Evolutionary conservation across 2,888 invertebrate genomes (phyloP), one percentile per base, ranked within the genome.

Genomic region (Thymelicus acteon): DNA sequence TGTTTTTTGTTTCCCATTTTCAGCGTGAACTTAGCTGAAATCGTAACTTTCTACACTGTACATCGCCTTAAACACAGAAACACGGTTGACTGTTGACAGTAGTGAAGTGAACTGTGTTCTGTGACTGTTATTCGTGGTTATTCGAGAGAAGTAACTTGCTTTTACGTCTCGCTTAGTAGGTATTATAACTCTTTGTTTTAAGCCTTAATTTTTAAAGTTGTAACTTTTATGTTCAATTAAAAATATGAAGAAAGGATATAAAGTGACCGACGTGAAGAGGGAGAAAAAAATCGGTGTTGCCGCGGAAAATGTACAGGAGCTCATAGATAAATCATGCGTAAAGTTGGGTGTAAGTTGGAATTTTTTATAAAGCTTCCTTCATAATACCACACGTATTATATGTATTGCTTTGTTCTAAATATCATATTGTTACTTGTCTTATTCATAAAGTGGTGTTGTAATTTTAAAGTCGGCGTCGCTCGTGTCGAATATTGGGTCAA

Each of bases 261-360:
- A 96, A 93, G 95, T 97, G 54, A 96, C 96, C 0, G 95, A 96
- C 82, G 95, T 95, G 4, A 95, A 94, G 76, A 91, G 96, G 72
- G 95, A 95, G 75, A 95, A 95, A 76, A 95, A 96, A 87, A 95
- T 96, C 76, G 97, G 97, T 15, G 94, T 97, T 58, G 97, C 96
- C 24, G 96, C 96, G 60, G 95, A 94, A 80, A 95, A 92, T 80
- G 89, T 96, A 24, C 89, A 94, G 64, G 96, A 96, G 82, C 87
- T 97, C 67, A 95, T 95, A 76, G 92, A 93, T 76, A 97, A 96
- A 92, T 96, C 96, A 48, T 95, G 95, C 78, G 92, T 90, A 78
- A 97, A 97, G 87, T 91, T 96, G 74, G 93, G 94, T 77, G 96
- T 95, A 89, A 94, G 93, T 90, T 67, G 31, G 31, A 37, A 74